Evolutionary conservation across 2,888 invertebrate species (phyloP).

Genomic region (Aphelenchoides bicaudatus): DNA sequence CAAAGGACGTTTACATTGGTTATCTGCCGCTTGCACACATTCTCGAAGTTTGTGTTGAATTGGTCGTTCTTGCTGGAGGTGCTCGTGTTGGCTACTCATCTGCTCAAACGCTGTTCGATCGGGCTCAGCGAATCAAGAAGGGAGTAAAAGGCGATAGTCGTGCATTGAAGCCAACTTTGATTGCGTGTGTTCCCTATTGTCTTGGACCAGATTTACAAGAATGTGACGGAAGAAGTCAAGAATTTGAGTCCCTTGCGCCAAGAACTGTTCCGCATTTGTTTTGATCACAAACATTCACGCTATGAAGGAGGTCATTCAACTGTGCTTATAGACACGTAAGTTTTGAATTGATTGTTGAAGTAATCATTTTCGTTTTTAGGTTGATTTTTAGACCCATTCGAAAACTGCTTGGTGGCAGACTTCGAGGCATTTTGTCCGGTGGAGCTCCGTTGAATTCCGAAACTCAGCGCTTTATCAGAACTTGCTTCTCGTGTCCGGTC

Average conservation of each 20-base stretch:
- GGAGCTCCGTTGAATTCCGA: slow-evolving; percentile 92
- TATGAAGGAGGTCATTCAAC: slow-evolving; percentile 67
- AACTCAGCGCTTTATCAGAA: slow-evolving; percentile 86
- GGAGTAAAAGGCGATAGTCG: slow-evolving; percentile 91
- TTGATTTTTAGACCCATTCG: slow-evolving; percentile 70
- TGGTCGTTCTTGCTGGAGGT: slow-evolving; percentile 44
- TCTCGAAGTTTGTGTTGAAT: slow-evolving; percentile 83
- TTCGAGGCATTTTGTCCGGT: slow-evolving; percentile 83
- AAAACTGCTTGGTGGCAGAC: slow-evolving; percentile 78
- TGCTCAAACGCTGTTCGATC: slow-evolving; percentile 72
- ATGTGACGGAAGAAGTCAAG: slow-evolving; percentile 69
- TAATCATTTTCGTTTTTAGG: slow-evolving; percentile 62
- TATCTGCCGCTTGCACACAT: slow-evolving; percentile 95
- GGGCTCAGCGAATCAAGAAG: slow-evolving; percentile 84
- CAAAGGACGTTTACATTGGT: slow-evolving; percentile 78
- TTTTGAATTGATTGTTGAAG: background rate
- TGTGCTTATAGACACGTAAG: slow-evolving; percentile 64
- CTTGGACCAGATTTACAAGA: slow-evolving; percentile 93
- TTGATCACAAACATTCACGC: slow-evolving; percentile 85
- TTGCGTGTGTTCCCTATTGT: slow-evolving; percentile 97
- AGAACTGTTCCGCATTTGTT: slow-evolving; percentile 82
- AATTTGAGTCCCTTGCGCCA: slow-evolving; percentile 73
- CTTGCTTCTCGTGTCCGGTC: slow-evolving; percentile 80
- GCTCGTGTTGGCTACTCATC: slow-evolving; percentile 93
- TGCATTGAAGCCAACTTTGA: slow-evolving; percentile 82